These are phyloP conservation scores for Pachydiplax longipennis DNA, from an alignment of 2,888 invertebrate species.

Conservation along the genomic window DNA sequence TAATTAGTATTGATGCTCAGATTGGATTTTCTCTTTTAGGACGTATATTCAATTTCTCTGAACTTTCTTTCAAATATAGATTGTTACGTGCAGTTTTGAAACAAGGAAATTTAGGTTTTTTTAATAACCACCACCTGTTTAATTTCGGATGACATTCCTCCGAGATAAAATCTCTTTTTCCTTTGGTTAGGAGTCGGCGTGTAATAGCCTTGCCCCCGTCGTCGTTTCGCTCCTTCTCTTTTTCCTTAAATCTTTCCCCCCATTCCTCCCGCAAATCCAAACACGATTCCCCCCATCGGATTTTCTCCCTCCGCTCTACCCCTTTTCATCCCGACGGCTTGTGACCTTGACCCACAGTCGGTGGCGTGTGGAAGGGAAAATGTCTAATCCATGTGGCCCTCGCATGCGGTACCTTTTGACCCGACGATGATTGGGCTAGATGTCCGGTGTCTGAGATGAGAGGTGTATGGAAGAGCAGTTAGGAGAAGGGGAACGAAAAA, in stretches of 20 bases:
- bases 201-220: background rate
- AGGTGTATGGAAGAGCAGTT: background rate
- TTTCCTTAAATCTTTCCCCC: background rate
- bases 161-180: too few species aligned
- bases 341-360: conserved; percentile 35
- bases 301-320: background rate
- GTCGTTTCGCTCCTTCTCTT: background rate
- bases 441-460: background rate
- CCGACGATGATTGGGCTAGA: background rate
- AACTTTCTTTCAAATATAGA: too few species aligned
- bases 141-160: too few species aligned
- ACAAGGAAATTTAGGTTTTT: too few species aligned
- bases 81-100: too few species aligned
- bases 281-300: background rate
- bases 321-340: background rate
- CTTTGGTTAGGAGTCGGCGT: background rate
- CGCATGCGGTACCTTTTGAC: background rate
- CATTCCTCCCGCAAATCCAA: background rate
- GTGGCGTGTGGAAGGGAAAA: background rate
- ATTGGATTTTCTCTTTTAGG: too few species aligned
- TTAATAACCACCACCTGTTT: too few species aligned
- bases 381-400: background rate
- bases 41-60: too few species aligned
- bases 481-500: background rate
- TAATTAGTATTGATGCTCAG: too few species aligned